Conservation (phyloP, 2,797 vertebrate species). For the Columba guinea region DNA sequence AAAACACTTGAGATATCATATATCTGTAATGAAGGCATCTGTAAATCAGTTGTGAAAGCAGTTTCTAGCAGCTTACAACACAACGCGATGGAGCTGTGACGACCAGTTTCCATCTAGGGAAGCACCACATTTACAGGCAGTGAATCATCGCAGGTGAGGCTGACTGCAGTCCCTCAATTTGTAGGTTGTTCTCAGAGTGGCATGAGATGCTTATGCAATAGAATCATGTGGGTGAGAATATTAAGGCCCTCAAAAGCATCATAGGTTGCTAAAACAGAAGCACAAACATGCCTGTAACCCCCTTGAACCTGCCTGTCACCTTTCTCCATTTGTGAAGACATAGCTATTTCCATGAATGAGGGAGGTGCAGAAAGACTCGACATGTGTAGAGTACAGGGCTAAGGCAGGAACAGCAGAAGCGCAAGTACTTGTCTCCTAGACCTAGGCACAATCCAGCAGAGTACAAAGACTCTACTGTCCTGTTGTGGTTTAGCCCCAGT, state of each 20-base stretch:
- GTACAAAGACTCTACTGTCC: background rate
- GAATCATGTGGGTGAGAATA: background rate
- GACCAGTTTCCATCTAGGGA: background rate
- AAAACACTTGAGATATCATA: background rate
- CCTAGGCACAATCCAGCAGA: rapidly evolving
- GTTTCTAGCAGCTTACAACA: background rate
- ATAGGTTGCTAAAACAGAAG: background rate
- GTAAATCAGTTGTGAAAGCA: background rate
- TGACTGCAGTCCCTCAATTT: background rate
- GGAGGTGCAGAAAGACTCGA: background rate
- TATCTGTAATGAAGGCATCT: background rate
- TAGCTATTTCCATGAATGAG: background rate
- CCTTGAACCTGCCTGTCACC: background rate
- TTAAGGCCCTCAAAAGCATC: background rate
- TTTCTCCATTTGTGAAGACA: background rate
- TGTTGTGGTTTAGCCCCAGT: too few relatives aligned
- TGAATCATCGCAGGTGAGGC: background rate
- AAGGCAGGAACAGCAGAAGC: background rate
- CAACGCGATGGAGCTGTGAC: background rate
- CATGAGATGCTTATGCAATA: background rate
- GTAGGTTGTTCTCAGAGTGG: background rate
- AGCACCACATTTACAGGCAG: background rate
- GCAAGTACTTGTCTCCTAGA: background rate
- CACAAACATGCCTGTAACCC: background rate
- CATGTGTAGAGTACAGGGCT: background rate